Percentiles rank a stretch among this genome's conserved stretches.
These are phyloP conservation scores for Ptiloglossa arizonensis DNA, from an alignment of 1,140 invertebrate genomes.

Conservation along the genomic window DNA sequence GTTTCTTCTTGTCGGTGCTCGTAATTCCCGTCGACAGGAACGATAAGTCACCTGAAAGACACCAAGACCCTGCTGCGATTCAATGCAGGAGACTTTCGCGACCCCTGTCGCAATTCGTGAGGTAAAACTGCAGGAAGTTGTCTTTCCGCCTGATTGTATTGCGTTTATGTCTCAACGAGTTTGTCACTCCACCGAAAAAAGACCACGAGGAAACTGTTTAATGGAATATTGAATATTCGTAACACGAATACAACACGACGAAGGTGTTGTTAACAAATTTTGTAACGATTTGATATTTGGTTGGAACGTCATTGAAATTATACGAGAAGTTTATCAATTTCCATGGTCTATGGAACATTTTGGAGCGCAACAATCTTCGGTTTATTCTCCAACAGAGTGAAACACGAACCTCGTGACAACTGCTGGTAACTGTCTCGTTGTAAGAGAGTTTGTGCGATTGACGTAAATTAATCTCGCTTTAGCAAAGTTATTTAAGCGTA, in stretches of 20 bases:
- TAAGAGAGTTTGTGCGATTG: slow-evolving; percentile 22
- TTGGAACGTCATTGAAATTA: background rate
- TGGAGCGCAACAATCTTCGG: too few relatives aligned
- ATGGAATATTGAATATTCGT: too few relatives aligned
- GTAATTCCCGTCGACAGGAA: slow-evolving; percentile 44
- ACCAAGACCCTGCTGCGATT: slow-evolving; percentile 9
- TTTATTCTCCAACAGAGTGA: too few relatives aligned
- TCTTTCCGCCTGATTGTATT: background rate
- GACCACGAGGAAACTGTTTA: background rate
- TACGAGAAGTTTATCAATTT: background rate
- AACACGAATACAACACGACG: background rate
- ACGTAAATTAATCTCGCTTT: slow-evolving; percentile 35
- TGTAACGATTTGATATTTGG: background rate
- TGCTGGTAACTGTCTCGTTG: slow-evolving; percentile 12
- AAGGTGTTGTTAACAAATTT: background rate
- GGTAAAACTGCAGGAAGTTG: slow-evolving; percentile 24
- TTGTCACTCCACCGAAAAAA: background rate
- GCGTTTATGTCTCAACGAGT: background rate
- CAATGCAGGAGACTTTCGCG: slow-evolving; percentile 1
- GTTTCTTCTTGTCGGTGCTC: slow-evolving; percentile 35
- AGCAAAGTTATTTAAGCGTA: slow-evolving; percentile 2
- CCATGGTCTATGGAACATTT: too few relatives aligned
- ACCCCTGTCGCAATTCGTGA: background rate
- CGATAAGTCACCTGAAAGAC: slow-evolving; percentile 48
- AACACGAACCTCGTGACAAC: too few relatives aligned